Base-by-base conservation (phyloP, 2,113 vertebrate genomes). In the Clarias magur region DNA sequence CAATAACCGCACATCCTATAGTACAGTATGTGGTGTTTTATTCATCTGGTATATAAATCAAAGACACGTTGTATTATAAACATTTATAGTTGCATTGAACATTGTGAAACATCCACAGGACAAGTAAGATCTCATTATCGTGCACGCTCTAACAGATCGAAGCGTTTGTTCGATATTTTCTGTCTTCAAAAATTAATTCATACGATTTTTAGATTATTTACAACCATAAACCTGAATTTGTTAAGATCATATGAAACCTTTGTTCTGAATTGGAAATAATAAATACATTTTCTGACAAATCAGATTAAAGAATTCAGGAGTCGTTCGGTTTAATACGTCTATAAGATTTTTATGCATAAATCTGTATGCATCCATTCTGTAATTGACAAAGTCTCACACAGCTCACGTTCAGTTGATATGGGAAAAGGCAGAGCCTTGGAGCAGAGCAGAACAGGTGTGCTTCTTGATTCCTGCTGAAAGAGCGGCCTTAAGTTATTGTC, bases 401-500 rank as follows among this genome's bases (percentile, higher is more conserved):
- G 82, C 83, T 78, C 76, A 19, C 60, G 81, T 86, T 82, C 89
- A 89, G 91, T 89, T 34, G 68, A 63, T 56, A 42, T 19, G 34
- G 54, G 89, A 83, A 81, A 89, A 89, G 90, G 85, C 83, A 86
- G 90, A 84, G 89, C 90, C 91, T 89, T 48, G 73, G 85, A 88
- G 89, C 81, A 91, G 92, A 56, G 82, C 84, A 87, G 91, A 92
- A 95, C 95, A 95, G 94, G 94, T 95, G 94, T 91, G 89, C 91
- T 93, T 83, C 60, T 80, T 80, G 68, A 88, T 90, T 57, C 90
- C 83, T 92, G 91, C 89, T 91, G 94, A 91, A 56, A 93, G 92
- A 93, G 91, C 90, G 88, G 93, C 92, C 90, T 93, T 93, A 94
- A 93, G 93, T 93, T 94, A 94, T 95, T 95, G 93, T 95, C 93